Percentiles rank a stretch among this genome's conserved stretches.
Conservation (phyloP, 2,113 vertebrate species). For the Rhinichthys klamathensis region DNA sequence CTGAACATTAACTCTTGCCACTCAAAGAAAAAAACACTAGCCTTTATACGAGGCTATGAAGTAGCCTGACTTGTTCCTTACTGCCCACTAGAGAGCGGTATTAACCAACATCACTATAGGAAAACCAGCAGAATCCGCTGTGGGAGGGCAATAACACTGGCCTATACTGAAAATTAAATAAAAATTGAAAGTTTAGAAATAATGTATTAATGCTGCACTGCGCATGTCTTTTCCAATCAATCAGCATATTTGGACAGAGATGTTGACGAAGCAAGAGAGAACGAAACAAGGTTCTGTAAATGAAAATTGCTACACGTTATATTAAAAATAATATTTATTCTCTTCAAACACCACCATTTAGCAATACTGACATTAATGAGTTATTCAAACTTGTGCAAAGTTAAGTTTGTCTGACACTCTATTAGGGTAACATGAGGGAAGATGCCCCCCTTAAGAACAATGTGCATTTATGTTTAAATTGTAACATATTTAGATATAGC, state of each 20-base stretch:
- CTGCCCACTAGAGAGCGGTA: neutral
- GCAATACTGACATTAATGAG: neutral
- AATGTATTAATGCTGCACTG: neutral
- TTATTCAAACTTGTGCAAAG: neutral
- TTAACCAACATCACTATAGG: neutral
- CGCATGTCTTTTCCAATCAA: neutral
- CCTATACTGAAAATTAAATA: too few species aligned
- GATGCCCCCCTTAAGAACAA: too few species aligned
- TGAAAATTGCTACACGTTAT: neutral
- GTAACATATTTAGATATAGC: too few species aligned
- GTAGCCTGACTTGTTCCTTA: neutral
- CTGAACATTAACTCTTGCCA: neutral
- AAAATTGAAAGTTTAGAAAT: neutral
- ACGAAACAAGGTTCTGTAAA: neutral
- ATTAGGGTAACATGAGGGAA: too few species aligned
- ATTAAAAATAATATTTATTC: slow-evolving; percentile 6
- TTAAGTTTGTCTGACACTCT: neutral
- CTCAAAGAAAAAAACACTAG: neutral
- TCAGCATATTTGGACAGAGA: neutral
- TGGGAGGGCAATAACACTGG: neutral
- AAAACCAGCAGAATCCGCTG: neutral
- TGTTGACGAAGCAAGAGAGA: neutral
- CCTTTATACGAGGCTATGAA: neutral
- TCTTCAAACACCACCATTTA: slow-evolving; percentile 9
- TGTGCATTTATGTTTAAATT: too few species aligned